phyloP scores from a whole-genome alignment of 1,140 invertebrate species.

The Druon quercuslanigerum region DNA sequence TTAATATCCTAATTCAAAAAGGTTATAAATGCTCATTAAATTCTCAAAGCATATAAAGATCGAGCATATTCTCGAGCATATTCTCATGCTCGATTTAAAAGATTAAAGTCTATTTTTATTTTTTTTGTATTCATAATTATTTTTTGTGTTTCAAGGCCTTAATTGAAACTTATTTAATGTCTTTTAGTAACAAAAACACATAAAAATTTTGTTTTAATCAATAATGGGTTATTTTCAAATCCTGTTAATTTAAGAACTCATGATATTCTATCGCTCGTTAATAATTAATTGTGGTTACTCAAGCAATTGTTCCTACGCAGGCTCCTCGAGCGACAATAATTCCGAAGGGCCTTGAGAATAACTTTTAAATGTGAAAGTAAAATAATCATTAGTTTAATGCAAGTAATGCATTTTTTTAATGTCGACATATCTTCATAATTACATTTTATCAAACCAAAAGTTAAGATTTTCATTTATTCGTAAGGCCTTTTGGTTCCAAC shows the following conservation, averaged over 20 bases:
- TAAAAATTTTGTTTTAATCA: no score
- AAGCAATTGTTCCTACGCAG: constrained; percentile 12
- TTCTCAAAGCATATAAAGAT: no score
- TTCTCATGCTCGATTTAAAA: no score
- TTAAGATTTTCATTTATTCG: background rate
- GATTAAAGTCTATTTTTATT: no score
- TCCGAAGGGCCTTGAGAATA: constrained; percentile 29
- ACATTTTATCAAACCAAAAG: no score
- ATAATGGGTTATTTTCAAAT: background rate
- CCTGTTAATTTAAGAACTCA: background rate
- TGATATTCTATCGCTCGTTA: background rate
- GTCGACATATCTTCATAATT: background rate
- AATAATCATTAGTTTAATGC: background rate
- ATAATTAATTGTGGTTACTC: background rate
- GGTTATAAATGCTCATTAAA: no score
- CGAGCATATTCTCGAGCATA: no score
- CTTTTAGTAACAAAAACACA: no score
- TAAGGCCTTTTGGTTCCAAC: constrained; percentile 14
- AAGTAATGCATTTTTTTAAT: background rate
- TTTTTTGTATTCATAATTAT: no score
- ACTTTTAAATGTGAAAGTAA: background rate
- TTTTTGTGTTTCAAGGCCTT: no score
- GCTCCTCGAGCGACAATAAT: constrained; percentile 23
- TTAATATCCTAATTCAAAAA: no score
- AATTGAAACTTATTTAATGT: no score